Conservation (phyloP, 2,888 invertebrate species). For the Chaetogeoica ovagalla region DNA sequence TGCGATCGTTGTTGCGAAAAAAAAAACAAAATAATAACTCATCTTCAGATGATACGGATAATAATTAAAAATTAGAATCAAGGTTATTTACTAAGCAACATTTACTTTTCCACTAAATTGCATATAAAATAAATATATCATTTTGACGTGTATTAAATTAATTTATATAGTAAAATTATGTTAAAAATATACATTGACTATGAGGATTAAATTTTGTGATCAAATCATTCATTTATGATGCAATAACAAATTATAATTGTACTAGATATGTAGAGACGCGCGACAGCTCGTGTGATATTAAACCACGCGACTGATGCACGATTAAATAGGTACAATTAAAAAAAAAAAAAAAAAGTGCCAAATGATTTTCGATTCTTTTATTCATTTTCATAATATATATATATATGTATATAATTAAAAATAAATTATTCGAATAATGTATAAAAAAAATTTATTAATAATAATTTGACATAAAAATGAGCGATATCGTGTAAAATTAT, state of each 20-base stretch:
- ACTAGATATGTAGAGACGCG: slow-evolving; percentile 17
- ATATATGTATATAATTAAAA: neutral
- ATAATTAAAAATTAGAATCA: too few relatives aligned
- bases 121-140: neutral
- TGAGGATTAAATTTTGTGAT: slow-evolving; percentile 9
- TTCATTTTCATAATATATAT: slow-evolving; percentile 1
- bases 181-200: slow-evolving; percentile 13
- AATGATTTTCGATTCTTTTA: slow-evolving; percentile 1
- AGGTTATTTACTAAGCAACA: too few relatives aligned
- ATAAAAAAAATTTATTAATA: slow-evolving; percentile 6
- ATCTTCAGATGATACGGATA: too few relatives aligned
- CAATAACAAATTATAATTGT: slow-evolving; percentile 12
- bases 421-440: slow-evolving; percentile 10
- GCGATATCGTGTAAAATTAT: slow-evolving; percentile 14
- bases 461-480: slow-evolving; percentile 38
- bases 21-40: too few relatives aligned
- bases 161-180: slow-evolving; percentile 11
- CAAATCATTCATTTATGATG: slow-evolving; percentile 8
- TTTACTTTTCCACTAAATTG: neutral
- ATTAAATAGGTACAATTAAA: too few relatives aligned
- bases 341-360: too few relatives aligned
- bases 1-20: too few relatives aligned
- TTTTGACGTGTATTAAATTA: slow-evolving; percentile 12
- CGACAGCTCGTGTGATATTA: neutral
- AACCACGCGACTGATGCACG: too few relatives aligned